Evolutionary conservation across 2,888 invertebrate species (phyloP).

Genomic region (Eristalis intricaria): DNA sequence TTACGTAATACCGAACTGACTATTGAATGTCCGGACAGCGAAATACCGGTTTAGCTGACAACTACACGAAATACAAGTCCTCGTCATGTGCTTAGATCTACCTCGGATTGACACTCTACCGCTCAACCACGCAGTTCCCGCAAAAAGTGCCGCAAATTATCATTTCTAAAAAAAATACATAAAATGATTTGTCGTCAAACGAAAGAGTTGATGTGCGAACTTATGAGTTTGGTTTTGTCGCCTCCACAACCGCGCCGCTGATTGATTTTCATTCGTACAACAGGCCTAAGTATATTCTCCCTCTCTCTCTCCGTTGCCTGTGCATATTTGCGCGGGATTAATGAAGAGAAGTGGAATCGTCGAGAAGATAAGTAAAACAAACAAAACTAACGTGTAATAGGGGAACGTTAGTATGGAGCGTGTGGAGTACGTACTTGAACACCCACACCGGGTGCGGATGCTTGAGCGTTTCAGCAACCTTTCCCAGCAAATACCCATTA

Average conservation of each 20-base stretch:
- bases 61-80: conserved; percentile 32
- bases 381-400: conserved; percentile 34
- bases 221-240: background rate
- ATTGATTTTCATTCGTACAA: conserved; percentile 37
- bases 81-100: conserved; percentile 53
- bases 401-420: conserved; percentile 21
- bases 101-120: conserved; percentile 18
- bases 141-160: conserved; percentile 32
- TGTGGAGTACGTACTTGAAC: conserved; percentile 40
- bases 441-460: conserved; percentile 39
- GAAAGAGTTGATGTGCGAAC: conserved; percentile 63
- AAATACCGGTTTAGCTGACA: conserved; percentile 62
- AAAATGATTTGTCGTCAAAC: conserved; percentile 25
- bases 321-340: conserved; percentile 54
- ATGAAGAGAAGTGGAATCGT: conserved; percentile 2
- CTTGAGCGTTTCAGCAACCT: conserved; percentile 51
- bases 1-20: conserved; percentile 49
- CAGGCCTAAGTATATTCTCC: background rate
- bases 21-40: conserved; percentile 48
- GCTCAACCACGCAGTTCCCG: conserved; percentile 28
- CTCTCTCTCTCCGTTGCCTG: background rate
- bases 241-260: background rate
- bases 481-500: conserved; percentile 34
- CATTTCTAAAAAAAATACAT: background rate
- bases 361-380: conserved; percentile 38